Evolutionary conservation across 2,888 invertebrate species (phyloP), one percentile per base, ranked within the genome.

Genomic region (Brachycybe producta): DNA sequence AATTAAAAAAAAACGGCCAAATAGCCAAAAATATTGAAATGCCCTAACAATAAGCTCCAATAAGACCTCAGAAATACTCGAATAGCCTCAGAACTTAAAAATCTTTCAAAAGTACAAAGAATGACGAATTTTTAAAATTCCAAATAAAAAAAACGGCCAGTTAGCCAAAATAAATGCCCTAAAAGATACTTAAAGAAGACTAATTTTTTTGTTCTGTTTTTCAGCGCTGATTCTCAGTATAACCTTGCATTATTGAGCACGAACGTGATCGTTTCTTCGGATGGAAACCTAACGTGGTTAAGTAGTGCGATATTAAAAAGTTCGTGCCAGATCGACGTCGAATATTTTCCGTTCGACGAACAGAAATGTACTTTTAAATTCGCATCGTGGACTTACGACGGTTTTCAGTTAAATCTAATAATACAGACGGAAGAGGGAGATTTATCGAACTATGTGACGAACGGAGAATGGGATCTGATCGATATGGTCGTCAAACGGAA

Each of bases 341-440:
- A 70, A 54, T 73, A 70, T 58, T 74, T 74, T 58, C 74, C 74
- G 1, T 74, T 75, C 55, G 74, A 75, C 61, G 72, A 72, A 55
- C 70, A 73, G 62, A 67, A 68, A 59, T 74, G 74, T 55, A 64
- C 67, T 32, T 66, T 74, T 66, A 66, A 70, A 55, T 74, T 74
- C 54, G 70, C 73, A 5, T 71, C 70, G 1, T 75, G 74, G 74
- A 73, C 72, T 1, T 74, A 73, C 60, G 73, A 73, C 55, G 70
- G 70, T 8, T 66, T 61, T 40, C 57, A 62, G 61, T 56, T 62
- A 40, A 61, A 67, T 54, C 55, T 69, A 42, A 59, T 63, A 5
- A 59, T 66, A 35, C 63, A 64, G 47, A 65, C 68, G 2, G 67
- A 70, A 28, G 63, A 66, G 48, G 72, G 72, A 2, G 73, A 74